phyloP scores from a whole-genome alignment of 2,888 invertebrate genomes.

The Chrysina gloriosa region DNA sequence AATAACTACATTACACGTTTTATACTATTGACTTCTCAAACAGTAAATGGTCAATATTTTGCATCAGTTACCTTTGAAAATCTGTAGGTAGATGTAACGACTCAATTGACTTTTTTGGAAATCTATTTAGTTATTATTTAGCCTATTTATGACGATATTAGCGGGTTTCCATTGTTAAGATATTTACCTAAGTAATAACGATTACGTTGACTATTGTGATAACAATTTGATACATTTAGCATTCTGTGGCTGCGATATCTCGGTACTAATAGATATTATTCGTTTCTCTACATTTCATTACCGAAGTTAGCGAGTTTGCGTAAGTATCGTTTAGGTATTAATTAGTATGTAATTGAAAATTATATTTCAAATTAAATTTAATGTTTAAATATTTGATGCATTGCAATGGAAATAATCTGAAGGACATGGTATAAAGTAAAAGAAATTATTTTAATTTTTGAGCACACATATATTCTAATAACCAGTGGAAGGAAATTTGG shows the following conservation, averaged over 20 bases:
- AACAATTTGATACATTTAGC: constrained; percentile 34
- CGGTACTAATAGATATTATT: constrained; percentile 9
- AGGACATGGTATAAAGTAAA: too few relatives aligned
- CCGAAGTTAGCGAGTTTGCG: neutral
- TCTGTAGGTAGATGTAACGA: constrained; percentile 17
- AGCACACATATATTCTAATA: too few relatives aligned
- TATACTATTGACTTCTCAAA: constrained; percentile 13
- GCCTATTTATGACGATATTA: constrained; percentile 29
- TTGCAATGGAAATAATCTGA: neutral
- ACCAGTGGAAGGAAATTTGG: too few relatives aligned
- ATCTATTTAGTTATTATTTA: constrained; percentile 34
- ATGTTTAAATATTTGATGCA: neutral
- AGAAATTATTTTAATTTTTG: too few relatives aligned
- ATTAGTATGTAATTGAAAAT: neutral
- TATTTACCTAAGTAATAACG: constrained; percentile 24
- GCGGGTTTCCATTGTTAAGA: constrained; percentile 13
- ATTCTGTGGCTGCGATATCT: constrained; percentile 14
- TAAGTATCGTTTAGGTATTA: constrained; percentile 12
- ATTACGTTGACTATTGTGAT: constrained; percentile 25
- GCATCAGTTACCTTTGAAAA: constrained; percentile 15
- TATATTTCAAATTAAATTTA: neutral
- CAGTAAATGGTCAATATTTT: constrained; percentile 21
- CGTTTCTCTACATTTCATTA: constrained; percentile 11
- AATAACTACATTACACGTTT: neutral
- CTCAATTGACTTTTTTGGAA: constrained; percentile 31